Percentiles rank a stretch among this genome's conserved stretches.
Evolutionary conservation across 92 coral and sea anemone genomes (phyloP).

Genomic region (Parazoanthus darwini): DNA sequence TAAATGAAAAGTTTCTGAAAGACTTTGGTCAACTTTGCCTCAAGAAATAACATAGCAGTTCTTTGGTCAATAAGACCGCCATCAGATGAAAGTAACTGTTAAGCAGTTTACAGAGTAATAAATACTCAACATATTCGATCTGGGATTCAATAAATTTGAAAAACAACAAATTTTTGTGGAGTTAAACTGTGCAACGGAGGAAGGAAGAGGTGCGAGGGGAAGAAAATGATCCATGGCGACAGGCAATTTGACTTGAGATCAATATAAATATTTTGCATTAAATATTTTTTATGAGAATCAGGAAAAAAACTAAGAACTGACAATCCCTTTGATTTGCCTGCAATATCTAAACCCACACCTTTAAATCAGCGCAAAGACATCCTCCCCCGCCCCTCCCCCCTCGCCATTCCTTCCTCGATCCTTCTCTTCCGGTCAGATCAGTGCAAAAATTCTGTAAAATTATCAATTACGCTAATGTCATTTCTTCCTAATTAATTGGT

Average conservation of each 20-base stretch:
- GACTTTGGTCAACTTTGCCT: too few species aligned
- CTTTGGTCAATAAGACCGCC: too few species aligned
- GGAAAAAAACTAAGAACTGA: background rate
- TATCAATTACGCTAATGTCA: conserved; percentile 8
- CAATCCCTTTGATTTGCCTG: background rate
- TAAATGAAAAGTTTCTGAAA: too few species aligned
- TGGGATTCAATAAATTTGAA: too few species aligned
- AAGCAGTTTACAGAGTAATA: too few species aligned
- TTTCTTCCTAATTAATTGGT: background rate
- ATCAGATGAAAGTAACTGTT: too few species aligned
- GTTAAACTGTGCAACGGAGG: background rate
- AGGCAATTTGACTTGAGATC: background rate
- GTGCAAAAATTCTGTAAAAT: background rate
- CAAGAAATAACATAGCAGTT: too few species aligned
- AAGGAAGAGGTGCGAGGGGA: background rate
- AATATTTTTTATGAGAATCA: too few species aligned
- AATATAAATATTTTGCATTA: background rate
- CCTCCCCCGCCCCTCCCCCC: background rate
- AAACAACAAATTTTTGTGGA: too few species aligned
- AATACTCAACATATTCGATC: too few species aligned
- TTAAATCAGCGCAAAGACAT: background rate
- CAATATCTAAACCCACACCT: background rate
- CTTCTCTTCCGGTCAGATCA: background rate
- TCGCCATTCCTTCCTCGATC: background rate
- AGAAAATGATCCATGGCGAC: background rate